Evolutionary conservation across 1,140 invertebrate species (phyloP), one percentile per base, ranked within the genome.

Genomic region (Megalopta genalis): DNA sequence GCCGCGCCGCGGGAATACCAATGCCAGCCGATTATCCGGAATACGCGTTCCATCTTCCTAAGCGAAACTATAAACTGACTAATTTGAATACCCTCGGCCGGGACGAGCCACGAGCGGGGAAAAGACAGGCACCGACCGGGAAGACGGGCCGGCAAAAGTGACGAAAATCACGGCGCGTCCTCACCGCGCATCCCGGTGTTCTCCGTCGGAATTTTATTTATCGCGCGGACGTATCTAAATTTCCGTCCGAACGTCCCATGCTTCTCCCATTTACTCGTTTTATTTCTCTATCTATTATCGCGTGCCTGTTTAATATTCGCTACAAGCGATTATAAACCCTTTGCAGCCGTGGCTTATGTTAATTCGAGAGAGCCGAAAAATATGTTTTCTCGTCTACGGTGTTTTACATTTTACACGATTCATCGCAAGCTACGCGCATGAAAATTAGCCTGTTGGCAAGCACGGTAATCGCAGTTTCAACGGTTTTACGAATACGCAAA

Each of bases 51-150:
- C 65, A 81, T 85, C 78, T 81, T 85, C 49, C 69, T 85, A 84
- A 85, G 83, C 70, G 74, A 81, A 75, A 85, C 84, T 83, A 84
- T 85, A 85, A 85, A 85, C n/a, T 64, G 68, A 77, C 83, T 85
- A 85, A 85, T 85, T 85, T 85, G 83, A 85, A 85, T 85, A 85
- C 78, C 67, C 59, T 66, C 71, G 21, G 39, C 46, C 18, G 42
- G 52, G 5, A 52, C 49, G 42, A 14, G 42, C 0, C 42, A 2
- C 18, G 12, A 37, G 23, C 23, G n/a, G 25, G 2, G 52, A 10
- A 60, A 25, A 16, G 21, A 42, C 62, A 12, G 25, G 32, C 21
- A 66, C n/a, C n/a, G n/a, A n/a, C n/a, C n/a, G 72, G 67, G 68
- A 69, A 63, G 69, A 79, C 68, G 68, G 66, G 67, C 27, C 25